Base-by-base conservation (phyloP, 2,888 invertebrate species). In the Mylabris sibirica region DNA sequence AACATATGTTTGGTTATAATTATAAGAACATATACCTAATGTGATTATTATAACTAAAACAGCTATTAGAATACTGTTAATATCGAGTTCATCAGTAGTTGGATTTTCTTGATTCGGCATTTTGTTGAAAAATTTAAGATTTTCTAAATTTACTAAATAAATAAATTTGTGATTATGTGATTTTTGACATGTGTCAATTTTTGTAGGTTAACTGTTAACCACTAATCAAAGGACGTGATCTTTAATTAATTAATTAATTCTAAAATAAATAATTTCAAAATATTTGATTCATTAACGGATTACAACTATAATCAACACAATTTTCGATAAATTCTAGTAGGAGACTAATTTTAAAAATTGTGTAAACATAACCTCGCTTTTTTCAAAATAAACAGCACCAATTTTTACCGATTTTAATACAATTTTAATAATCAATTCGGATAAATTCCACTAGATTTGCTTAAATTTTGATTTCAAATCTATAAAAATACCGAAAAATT, bases 1-100 rank as follows among this genome's bases (percentile, higher is more conserved):
- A 68, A 67, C 68, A 71, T 74, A 69, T 72, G 71, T 67, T 44
- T 26, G 59, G 9, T 41, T 41, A 35, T 11, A 35, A 35, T 4
- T 9, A 11, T 8, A 11, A 17, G 14, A 22, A 62, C 63, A 69
- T 70, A 70, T 69, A 78, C 78, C 76, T 65, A 80, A 67, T 38
- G 78, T 77, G 49, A 80, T 68, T 14, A 79, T 63, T 59, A 79
- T 73, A 3, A 77, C 75, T 66, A 78, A 68, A 59, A 80, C 64
- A 9, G 77, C 75, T 64, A 80, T 73, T 5, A 78, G 68, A 41
- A 78, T 74, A 64, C 71, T 62, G 9, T 73, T 74, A 59, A 77
- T 78, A 72, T 78, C 73, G 6, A 68, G 67, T 17, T 70, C 75
- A 11, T 2, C 4, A 0, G 8, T 53, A 22, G 74, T 67, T 49